A percentile compares a stretch with the other conserved stretches of the same genome.
phyloP scores from a whole-genome alignment of 2,797 vertebrate genomes.

The Phylloscopus collybita region DNA sequence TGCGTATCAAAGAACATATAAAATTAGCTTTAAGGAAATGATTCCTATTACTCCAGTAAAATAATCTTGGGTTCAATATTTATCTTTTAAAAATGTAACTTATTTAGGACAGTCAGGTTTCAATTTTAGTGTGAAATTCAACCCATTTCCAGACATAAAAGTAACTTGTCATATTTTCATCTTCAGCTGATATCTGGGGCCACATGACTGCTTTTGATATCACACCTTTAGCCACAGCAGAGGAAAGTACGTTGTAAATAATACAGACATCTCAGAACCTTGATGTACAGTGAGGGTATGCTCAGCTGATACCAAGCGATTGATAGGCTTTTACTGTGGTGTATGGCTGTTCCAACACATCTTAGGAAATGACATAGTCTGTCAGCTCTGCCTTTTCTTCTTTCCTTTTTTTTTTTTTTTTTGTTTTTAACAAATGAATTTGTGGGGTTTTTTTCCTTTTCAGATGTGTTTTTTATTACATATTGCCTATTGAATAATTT shows the following conservation, averaged over 20 bases:
- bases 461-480: background rate
- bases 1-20: background rate
- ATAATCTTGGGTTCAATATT: background rate
- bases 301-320: background rate
- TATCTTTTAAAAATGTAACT: background rate
- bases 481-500: background rate
- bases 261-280: background rate
- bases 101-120: background rate
- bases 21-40: background rate
- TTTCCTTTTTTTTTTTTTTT: background rate
- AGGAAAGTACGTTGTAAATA: background rate
- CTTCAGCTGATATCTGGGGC: background rate
- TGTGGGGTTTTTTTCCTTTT: background rate
- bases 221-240: slow-evolving; percentile 19
- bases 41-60: background rate
- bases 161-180: background rate
- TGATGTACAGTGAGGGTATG: background rate
- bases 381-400: background rate
- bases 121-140: background rate
- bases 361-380: background rate
- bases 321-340: background rate
- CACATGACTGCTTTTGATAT: slow-evolving; percentile 30
- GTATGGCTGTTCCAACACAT: background rate
- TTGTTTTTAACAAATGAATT: background rate
- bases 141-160: background rate